Evolutionary conservation across 2,797 vertebrate genomes (phyloP).

Genomic region (Enteromius treurensis): DNA sequence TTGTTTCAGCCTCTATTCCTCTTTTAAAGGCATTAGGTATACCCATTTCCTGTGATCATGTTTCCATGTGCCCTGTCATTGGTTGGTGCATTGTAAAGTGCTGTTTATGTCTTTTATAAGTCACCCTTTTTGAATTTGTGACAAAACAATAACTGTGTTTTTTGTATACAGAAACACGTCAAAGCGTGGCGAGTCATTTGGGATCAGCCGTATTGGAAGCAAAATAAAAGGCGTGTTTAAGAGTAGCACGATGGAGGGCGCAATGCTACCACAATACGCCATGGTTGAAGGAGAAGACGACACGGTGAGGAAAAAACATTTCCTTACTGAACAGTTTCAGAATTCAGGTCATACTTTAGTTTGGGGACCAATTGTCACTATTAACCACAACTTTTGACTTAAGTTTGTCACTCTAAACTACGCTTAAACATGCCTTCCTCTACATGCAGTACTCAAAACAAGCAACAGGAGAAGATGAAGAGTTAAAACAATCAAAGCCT

Average conservation of each 20-base stretch:
- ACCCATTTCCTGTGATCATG: conserved; percentile 6
- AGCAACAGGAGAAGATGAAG: neutral
- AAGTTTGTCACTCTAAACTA: neutral
- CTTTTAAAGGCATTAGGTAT: neutral
- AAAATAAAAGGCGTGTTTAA: conserved; percentile 95
- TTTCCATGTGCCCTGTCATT: neutral
- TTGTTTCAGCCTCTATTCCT: neutral
- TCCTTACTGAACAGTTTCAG: neutral
- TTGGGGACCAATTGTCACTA: neutral
- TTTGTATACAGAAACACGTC: conserved; percentile 77
- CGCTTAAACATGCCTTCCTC: neutral
- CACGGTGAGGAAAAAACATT: conserved; percentile 73
- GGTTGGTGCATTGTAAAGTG: neutral
- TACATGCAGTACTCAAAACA: neutral
- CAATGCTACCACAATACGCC: conserved; percentile 83
- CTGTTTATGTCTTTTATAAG: neutral
- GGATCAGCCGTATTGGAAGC: conserved; percentile 92
- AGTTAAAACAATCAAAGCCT: neutral
- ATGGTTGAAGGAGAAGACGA: conserved; percentile 85
- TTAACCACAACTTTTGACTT: neutral
- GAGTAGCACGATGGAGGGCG: conserved; percentile 92
- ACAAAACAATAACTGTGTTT: conserved; percentile 14
- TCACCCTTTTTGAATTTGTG: neutral
- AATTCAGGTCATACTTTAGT: neutral
- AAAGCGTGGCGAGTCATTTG: conserved; percentile 91